phyloP scores from a whole-genome alignment of 2,888 invertebrate genomes.

The Ophion slaviceki region DNA sequence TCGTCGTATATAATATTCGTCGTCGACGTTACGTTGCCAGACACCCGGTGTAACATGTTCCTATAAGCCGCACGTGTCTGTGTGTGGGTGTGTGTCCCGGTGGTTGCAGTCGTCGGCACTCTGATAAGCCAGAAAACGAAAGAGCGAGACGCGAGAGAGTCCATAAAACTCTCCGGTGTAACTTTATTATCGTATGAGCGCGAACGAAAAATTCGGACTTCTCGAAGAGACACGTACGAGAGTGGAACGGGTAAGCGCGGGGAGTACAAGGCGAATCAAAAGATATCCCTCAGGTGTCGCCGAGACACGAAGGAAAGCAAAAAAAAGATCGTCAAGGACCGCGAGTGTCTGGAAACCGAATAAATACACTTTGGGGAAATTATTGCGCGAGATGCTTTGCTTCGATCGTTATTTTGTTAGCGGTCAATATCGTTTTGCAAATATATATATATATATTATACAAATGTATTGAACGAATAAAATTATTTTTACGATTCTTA shows the following conservation, averaged over 20 bases:
- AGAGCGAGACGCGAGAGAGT: constrained; percentile 47
- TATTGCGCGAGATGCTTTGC: background rate
- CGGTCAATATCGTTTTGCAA: background rate
- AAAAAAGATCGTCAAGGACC: constrained; percentile 30
- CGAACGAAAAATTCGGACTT: constrained; percentile 59
- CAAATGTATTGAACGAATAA: too few relatives aligned
- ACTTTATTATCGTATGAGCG: constrained; percentile 47
- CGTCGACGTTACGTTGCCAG: constrained; percentile 44
- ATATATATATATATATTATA: too few relatives aligned
- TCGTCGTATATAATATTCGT: constrained; percentile 37
- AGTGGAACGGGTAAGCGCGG: background rate
- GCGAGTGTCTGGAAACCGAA: constrained; percentile 5
- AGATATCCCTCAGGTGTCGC: background rate
- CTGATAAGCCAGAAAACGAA: constrained; percentile 57
- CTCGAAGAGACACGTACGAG: background rate
- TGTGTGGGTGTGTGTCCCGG: background rate
- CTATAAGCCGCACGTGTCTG: constrained; percentile 7
- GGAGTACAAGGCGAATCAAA: background rate
- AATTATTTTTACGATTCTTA: too few relatives aligned
- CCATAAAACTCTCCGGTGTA: constrained; percentile 61
- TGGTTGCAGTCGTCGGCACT: constrained; percentile 60
- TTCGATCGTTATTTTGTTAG: background rate
- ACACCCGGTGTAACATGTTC: constrained; percentile 30
- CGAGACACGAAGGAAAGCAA: background rate
- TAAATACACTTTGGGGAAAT: background rate